Base-by-base conservation (phyloP, 2,113 vertebrate genomes). In the Lates calcarifer region DNA sequence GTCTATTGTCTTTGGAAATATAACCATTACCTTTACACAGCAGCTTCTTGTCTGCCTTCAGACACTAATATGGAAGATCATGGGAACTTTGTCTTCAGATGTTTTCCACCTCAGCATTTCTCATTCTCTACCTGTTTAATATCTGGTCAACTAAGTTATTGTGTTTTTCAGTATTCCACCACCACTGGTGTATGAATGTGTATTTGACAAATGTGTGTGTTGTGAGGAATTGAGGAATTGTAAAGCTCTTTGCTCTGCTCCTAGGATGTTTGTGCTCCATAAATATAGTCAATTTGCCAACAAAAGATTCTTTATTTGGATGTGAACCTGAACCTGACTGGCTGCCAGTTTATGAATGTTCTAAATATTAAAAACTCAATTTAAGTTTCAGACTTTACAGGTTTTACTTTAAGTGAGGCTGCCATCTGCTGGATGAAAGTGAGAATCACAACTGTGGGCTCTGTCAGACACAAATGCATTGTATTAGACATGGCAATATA, bases 391-490 rank as follows among this genome's bases (percentile, higher is more conserved):
- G 12, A 6, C 1, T 41, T 24, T 11, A 43, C 20, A 35, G 12
- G 31, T 51, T 79, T 72, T 62, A 11, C 11, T 51, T 43, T 62
- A 29, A 78, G 56, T 35, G 18, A 53, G 66, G 63, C 29, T 15
- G 10, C 87, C 89, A 86, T 79, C 89, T 92, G 53, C 85, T 86
- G 92, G 88, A 60, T 33, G 6, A 49, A 45, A 41, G 3, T 4
- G 10, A 56, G 20, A 53, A 64, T 47, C 49, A 75, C 74, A 73
- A 35, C 12, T 24, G 7, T 26, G 33, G 28, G 29, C 12, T 61
- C 29, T 43, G 7, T 57, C 14, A 35, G 15, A 24, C 12, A 10
- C 3, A 6, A n/a, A 43, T 26, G 24, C 28, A 6, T 1, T 14
- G 1, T 29, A 33, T 4, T 39, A 9, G 14, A 22, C 9, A 69